Base-by-base conservation (phyloP, 1,140 invertebrate species). In the Cyphomyrmex costatus region DNA sequence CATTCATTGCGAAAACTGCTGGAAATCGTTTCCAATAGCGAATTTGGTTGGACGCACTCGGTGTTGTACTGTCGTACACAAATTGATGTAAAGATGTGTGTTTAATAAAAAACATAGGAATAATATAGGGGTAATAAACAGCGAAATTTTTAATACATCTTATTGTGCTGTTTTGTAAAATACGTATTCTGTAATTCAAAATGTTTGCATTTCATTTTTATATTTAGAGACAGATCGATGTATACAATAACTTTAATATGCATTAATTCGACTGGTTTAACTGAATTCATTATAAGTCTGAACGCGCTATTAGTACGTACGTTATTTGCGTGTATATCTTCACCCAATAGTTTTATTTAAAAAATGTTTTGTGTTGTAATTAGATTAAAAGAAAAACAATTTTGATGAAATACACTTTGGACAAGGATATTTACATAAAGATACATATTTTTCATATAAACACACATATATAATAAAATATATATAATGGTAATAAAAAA, bases 331-430 rank as follows among this genome's bases (percentile, higher is more conserved):
- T 6, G 2, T 3, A 19, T 65, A n/a, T 3, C 0, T 33, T 63
- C 7, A 19, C 8, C 2, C 16, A 33, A 63, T 36, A 36, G 14
- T 36, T 65, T n/a, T 65, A 19, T 33, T 33, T 12, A 65, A 65
- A 63, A 24, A 58, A 19, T 63, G 8, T 42, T 30, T 30, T 30
- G 7, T 27, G 6, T 61, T 14, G 16, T 7, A 16, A 30, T 24
- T 5, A 24, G 36, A 58, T 63, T 63, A 33, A 63, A 63, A 73
- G 24, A 53, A 27, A 71, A 33, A n/a, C n/a, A 73, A 73, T 73
- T 56, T 53, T 53, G 8, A 27, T 30, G 3, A 56, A 51, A 30
- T 30, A 70, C 27, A 19, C 5, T 30, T 27, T 30, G 3, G 3
- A 16, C 14, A 49, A 21, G 12, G 1, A 24, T 16, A 3, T 49